Evolutionary conservation across 2,888 invertebrate genomes (phyloP), one percentile per base, ranked within the genome.

Genomic region (Tipula vernalis): DNA sequence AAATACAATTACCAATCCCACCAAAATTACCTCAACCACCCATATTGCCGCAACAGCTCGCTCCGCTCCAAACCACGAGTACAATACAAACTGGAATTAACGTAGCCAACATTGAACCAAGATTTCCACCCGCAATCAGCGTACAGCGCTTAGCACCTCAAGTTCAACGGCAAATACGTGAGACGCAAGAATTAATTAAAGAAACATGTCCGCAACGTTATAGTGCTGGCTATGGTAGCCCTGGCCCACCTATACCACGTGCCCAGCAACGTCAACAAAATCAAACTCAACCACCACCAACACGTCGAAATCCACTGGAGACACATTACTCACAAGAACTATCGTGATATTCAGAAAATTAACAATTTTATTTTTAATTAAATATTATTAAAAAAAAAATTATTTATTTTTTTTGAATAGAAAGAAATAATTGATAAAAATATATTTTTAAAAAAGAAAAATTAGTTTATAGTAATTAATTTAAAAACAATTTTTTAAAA

Each of bases 311-410:
- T 91, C 91, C 91, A 90, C 90, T 92, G 91, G 91, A 92, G 91
- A 91, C 91, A 87, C 91, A 91, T 90, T 92, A 91, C 91, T 91
- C 91, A 88, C 91, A 91, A 91, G 91, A 92, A 91, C 90, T 91
- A 90, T 92, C 91, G 92, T 92, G 91, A 92, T 92, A 92, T 91
- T 90, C 91, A 91, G 90, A 91, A 89, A 90, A 91, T 89, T 91
- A 90, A 90, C 88, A 5, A 6, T 39, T 39, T 39, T 6, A 39
- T 89, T 84, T 85, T 86, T 86, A 44, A 28, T 28, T 71, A 71
- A 10, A 28, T n/a, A 28, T 71, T 10, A 57, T 15, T 10, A 71
- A 28, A 28, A 28, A 28, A 28, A 28, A 28, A 28, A 28, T 28
- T 28, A 28, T 28, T 28, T 28, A 1, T 28, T 28, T 42, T 42